Conservation (phyloP, 92 coral and sea anemone species). For the Paramuricea clavata region DNA sequence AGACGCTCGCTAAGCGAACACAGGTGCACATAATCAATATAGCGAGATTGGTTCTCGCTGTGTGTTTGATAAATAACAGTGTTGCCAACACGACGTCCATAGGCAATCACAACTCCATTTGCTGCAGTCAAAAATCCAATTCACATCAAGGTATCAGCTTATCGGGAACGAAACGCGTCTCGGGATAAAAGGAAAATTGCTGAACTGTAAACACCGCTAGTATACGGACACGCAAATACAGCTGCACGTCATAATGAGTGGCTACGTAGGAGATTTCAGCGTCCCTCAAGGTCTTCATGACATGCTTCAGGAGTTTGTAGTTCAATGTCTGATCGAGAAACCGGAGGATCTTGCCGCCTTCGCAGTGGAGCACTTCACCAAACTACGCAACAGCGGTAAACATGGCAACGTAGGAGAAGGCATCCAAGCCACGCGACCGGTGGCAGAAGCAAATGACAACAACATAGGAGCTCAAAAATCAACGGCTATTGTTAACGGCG, state of each 20-base stretch:
- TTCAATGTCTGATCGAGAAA: constrained; percentile 93
- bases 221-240: constrained; percentile 27
- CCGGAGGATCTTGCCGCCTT: constrained; percentile 93
- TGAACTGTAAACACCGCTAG: constrained; percentile 1
- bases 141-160: not conserved
- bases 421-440: constrained; percentile 18
- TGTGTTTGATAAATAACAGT: constrained; percentile 7
- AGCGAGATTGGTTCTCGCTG: constrained; percentile 5
- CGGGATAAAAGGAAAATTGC: not conserved
- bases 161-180: not conserved
- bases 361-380: constrained; percentile 96
- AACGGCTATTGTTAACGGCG: constrained; percentile 55
- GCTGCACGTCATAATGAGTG: constrained; percentile 40
- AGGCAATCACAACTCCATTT: constrained; percentile 26
- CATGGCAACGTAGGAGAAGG: constrained; percentile 17
- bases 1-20: not conserved
- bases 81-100: constrained; percentile 30
- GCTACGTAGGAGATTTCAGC: constrained; percentile 36
- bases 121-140: not conserved
- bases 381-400: constrained; percentile 71
- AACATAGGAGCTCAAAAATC: constrained; percentile 11
- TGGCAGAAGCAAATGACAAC: not conserved
- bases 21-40: constrained; percentile 17
- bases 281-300: constrained; percentile 90
- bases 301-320: constrained; percentile 95